Base-by-base conservation (phyloP, 1,140 invertebrate species). In the Drosophila santomea region DNA sequence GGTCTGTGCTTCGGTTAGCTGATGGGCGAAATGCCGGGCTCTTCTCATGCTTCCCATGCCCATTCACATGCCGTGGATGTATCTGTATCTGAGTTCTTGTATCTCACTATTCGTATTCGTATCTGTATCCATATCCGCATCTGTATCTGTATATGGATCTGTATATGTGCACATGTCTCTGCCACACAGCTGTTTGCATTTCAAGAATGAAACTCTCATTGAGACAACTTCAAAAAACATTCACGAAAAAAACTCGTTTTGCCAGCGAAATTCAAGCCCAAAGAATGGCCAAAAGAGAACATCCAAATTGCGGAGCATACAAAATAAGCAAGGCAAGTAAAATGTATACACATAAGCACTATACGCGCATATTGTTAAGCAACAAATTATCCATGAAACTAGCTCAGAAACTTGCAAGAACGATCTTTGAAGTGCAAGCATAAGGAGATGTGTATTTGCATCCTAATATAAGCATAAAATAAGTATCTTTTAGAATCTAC, bases 161-260 rank as follows among this genome's bases (percentile, higher is more conserved):
- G 59, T 71, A 55, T 51, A 23, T 66, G 59, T 66, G 35, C 52
- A 52, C 60, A 43, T 79, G 66, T 77, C 55, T 79, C 45, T 71
- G 54, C 54, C 71, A 52, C 79, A 89, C 79, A 86, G 83, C 79
- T 86, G 83, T 89, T 86, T 83, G 80, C 76, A 80, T 89, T 86
- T 86, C 79, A 86, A 86, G 83, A 86, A 86, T 86, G 83, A 88
- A 86, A 68, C 77, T 86, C 83, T 83, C 71, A 63, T 74, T 60
- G 66, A 79, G 67, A 78, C 76, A 62, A 84, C 54, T 74, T 59
- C 54, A 71, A 55, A 64, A 41, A 74, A 23, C 39, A 39, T 39
- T 54, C 47, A 68, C 64, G 32, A 66, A 68, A 44, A 55, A 81
- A 86, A 83, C 83, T 83, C 48, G 79, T 86, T 86, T 72, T 61